Evolutionary conservation across 2,797 vertebrate species (phyloP).

Genomic region (Valencia hispanica): DNA sequence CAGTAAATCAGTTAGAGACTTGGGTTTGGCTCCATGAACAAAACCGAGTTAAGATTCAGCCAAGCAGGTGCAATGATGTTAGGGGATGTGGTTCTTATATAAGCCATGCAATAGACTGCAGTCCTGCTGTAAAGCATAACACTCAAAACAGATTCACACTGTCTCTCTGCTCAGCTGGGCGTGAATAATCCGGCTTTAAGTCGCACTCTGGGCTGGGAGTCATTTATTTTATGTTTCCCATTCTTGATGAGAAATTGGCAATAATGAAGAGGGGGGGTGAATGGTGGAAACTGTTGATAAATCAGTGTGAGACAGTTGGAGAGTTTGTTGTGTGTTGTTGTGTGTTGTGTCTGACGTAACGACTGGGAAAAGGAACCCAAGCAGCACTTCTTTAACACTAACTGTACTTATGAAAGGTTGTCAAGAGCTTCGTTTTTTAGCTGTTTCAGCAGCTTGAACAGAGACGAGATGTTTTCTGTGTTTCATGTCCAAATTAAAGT

Average conservation of each 20-base stretch:
- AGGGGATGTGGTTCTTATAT: not conserved
- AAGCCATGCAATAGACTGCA: constrained; percentile 1
- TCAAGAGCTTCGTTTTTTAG: not conserved
- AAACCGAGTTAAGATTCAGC: not conserved
- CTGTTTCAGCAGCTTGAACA: constrained; percentile 1
- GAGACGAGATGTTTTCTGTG: not conserved
- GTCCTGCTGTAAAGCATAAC: constrained; percentile 24
- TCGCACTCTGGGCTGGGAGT: constrained; percentile 29
- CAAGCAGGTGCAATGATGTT: not conserved
- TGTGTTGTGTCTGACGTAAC: constrained; percentile 15
- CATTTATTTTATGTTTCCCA: constrained; percentile 64
- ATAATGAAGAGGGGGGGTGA: constrained; percentile 45
- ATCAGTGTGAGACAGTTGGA: constrained; percentile 10
- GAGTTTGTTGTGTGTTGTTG: constrained; percentile 12
- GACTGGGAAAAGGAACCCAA: not conserved
- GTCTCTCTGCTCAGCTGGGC: constrained; percentile 45
- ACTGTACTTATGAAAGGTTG: constrained; percentile 6
- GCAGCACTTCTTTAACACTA: not conserved
- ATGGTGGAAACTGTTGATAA: constrained; percentile 47
- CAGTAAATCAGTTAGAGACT: not conserved
- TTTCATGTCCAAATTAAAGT: not conserved
- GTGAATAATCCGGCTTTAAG: constrained; percentile 74
- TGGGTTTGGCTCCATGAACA: not conserved
- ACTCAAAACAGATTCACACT: constrained; percentile 12
- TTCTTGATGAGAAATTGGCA: constrained; percentile 57